Base-by-base conservation (phyloP, 2,888 invertebrate genomes). In the Euproctis similis region DNA sequence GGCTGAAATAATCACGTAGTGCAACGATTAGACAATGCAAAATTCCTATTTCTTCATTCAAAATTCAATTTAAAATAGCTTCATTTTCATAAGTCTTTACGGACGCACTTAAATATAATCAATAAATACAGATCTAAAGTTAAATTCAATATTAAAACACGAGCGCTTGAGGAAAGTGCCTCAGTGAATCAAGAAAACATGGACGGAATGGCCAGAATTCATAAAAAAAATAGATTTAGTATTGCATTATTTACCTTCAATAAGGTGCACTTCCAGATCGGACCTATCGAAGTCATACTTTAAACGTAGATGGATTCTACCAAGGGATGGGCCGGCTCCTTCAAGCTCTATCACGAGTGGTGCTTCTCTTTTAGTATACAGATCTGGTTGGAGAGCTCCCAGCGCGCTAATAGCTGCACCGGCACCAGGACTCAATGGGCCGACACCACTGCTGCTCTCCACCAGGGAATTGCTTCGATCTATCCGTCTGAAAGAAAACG, bases 231-330 rank as follows among this genome's bases (percentile, higher is more conserved):
- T n/a, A n/a, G n/a, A n/a, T n/a, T n/a, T n/a, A n/a, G n/a, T n/a
- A n/a, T n/a, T 14, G 14, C 6, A 14, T 4, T 4, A 14, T 14
- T 17, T 50, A 93, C 94, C 94, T 90, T 96, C 95, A 72, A 96
- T 95, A 45, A 96, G 85, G 77, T 96, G 95, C n/a, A 95, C 92
- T 45, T 94, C 91, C 46, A 96, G 86, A 70, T 96, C 96, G 8
- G 95, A 95, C 42, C 93, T 87, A 67, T 95, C 92, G 59, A 95
- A 95, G 76, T 96, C 96, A 60, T 96, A 96, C 56, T 92, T 94
- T 31, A 96, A 84, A 30, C 94, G 87, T 48, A 95, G 87, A 62
- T 96, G 96, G 41, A 96, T 87, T 36, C 94, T 87, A 17, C 96
- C 96, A 24, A 94, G 87, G 18, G 88, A 89, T 3, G 90, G 90